Conservation (phyloP, 2,888 invertebrate genomes). For the Microchrysa polita region DNA sequence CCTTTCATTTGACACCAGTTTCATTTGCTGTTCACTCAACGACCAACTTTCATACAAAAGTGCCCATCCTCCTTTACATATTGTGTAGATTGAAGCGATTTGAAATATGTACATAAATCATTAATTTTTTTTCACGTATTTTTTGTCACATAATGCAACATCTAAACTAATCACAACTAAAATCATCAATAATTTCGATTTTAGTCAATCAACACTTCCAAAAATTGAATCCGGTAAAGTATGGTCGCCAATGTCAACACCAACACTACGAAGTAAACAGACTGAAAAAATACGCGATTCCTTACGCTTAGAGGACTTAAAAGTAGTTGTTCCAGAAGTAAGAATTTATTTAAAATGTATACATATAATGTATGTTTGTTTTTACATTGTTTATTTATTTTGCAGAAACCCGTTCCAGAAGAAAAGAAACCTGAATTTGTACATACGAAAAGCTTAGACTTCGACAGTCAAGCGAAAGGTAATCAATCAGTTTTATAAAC, state of each 20-base stretch:
- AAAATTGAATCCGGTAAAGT: constrained; percentile 56
- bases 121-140: too few relatives aligned
- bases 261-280: constrained; percentile 56
- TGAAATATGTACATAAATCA: too few relatives aligned
- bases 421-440: constrained; percentile 57
- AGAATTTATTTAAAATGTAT: constrained; percentile 45
- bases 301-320: constrained; percentile 56
- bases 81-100: too few relatives aligned
- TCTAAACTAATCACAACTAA: too few relatives aligned
- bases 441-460: constrained; percentile 58
- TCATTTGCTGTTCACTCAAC: too few relatives aligned
- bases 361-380: neutral
- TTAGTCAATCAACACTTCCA: constrained; percentile 54
- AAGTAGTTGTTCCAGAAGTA: constrained; percentile 56
- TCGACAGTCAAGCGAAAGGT: constrained; percentile 57
- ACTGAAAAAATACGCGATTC: constrained; percentile 57
- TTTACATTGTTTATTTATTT: too few relatives aligned
- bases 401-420: constrained; percentile 54
- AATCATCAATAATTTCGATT: constrained; percentile 27
- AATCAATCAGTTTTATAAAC: constrained; percentile 32
- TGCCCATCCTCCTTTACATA: too few relatives aligned
- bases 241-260: constrained; percentile 56
- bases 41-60: too few relatives aligned
- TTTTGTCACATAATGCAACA: too few relatives aligned
- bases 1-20: too few relatives aligned